Evolutionary conservation across 2,797 vertebrate genomes (phyloP), one percentile per base, ranked within the genome.

Genomic region (Sebastes wilsoni): DNA sequence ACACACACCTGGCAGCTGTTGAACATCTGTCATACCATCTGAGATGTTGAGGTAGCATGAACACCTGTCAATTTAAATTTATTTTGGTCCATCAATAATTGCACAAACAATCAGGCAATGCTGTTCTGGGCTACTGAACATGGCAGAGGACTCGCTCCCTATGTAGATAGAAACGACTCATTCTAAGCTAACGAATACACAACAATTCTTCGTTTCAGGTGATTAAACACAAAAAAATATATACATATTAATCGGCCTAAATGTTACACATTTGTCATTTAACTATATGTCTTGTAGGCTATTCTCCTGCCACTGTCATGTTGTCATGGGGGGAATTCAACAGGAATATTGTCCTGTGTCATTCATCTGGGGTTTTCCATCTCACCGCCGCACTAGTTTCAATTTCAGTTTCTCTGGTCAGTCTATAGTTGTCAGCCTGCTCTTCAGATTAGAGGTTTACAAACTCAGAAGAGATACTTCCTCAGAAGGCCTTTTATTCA

Each of bases 1-100:
- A 18, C 72, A n/a, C n/a, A n/a, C n/a, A 82, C 60, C 70, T 81
- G 81, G 34, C 79, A 81, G 67, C 67, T 75, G 74, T 54, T 38
- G 11, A 60, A 84, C 16, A 79, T 77, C 28, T 64, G 2, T 11
- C 36, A 20, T 0, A 20, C 1, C 27, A 42, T 56, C 5, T n/a
- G 54, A 75, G 59, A 20, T 56, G 23, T 9, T 52, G 27, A 64
- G 5, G 22, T 18, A 2, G 2, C 14, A n/a, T 3, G 58, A 23
- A 7, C 1, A 6, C 5, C 18, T 28, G 6, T 13, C 20, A 30
- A 22, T 12, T 27, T 5, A 1, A 16, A 36, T 5, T 10, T 2
- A 32, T 36, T 20, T 1, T 30, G 34, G 11, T 8, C 16, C 7
- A 11, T 25, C 10, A 20, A 18, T 27, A 55, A 30, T 34, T 38